Evolutionary conservation across 2,113 vertebrate species (phyloP).

Genomic region (Blennius ocellaris): DNA sequence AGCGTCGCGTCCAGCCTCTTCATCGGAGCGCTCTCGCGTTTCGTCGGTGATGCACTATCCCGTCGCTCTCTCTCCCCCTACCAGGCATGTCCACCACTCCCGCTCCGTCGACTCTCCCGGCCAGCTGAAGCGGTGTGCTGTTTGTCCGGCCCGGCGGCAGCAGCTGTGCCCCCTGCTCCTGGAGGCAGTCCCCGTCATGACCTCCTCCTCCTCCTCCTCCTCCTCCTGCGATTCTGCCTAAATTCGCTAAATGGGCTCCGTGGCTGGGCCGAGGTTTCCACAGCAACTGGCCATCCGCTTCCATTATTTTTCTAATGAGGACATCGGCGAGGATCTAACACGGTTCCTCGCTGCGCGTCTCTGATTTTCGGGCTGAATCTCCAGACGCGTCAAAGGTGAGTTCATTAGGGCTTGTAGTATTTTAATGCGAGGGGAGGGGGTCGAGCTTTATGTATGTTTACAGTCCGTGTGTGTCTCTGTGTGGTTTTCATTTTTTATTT

Average conservation of each 20-base stretch:
- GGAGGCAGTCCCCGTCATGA: slow-evolving; percentile 69
- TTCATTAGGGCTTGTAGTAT: slow-evolving; percentile 7
- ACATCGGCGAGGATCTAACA: slow-evolving; percentile 66
- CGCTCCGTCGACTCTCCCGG: slow-evolving; percentile 38
- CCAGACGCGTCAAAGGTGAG: slow-evolving; percentile 78
- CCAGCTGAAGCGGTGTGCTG: slow-evolving; percentile 26
- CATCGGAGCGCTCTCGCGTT: slow-evolving; percentile 57
- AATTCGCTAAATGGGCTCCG: slow-evolving; percentile 76
- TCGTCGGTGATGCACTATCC: slow-evolving; percentile 65
- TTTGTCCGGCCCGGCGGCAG: slow-evolving; percentile 44
- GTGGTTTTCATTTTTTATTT: too few relatives aligned
- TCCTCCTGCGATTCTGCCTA: slow-evolving; percentile 30
- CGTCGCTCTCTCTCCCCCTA: slow-evolving; percentile 36
- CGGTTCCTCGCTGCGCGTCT: slow-evolving; percentile 65
- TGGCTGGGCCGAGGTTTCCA: slow-evolving; percentile 56
- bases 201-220: slow-evolving; percentile 51
- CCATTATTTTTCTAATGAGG: slow-evolving; percentile 69
- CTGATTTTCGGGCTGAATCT: slow-evolving; percentile 67
- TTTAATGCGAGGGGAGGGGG: neutral
- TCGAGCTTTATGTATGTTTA: too few relatives aligned
- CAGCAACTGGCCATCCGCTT: slow-evolving; percentile 63
- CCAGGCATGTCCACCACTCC: slow-evolving; percentile 62
- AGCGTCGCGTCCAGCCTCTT: slow-evolving; percentile 56
- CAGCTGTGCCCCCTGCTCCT: slow-evolving; percentile 61
- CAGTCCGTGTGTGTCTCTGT: too few relatives aligned